These are phyloP conservation scores for Pocillopora meandrina DNA, from an alignment of 92 coral and sea anemone species.

Conservation along the genomic window DNA sequence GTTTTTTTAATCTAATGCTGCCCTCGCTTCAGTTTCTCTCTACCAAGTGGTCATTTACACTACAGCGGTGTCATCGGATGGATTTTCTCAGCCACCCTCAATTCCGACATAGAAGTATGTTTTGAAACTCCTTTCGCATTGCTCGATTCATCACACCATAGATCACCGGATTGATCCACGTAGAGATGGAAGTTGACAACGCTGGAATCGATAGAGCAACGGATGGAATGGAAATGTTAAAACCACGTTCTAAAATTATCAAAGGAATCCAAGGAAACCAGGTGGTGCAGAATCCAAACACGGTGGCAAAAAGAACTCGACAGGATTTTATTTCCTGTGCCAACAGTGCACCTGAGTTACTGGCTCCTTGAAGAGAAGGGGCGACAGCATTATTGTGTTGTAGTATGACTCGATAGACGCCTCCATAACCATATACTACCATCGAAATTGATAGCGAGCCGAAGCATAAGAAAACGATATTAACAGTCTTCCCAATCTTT, in stretches of 20 bases:
- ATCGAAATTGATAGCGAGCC: no score
- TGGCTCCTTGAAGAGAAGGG: background rate
- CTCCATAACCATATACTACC: no score
- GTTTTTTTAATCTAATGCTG: no score
- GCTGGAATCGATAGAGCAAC: background rate
- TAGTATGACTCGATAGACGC: no score
- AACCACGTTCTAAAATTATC: background rate
- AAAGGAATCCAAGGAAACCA: background rate
- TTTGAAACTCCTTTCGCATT: conserved; percentile 7
- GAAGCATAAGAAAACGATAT: no score
- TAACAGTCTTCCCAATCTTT: no score
- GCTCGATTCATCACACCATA: conserved; percentile 21
- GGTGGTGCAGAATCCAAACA: background rate
- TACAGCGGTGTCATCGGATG: no score
- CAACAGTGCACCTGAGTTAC: background rate
- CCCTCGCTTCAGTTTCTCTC: no score
- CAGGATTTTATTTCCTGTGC: background rate
- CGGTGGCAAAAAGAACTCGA: background rate
- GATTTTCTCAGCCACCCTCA: no score
- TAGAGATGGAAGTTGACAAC: background rate
- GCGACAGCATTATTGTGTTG: background rate
- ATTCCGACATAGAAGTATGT: background rate
- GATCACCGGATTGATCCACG: conserved; percentile 12
- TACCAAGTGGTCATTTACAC: no score
- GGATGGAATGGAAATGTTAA: background rate